Evolutionary conservation across 2,888 invertebrate species (phyloP).

Genomic region (Esperia sulphurella): DNA sequence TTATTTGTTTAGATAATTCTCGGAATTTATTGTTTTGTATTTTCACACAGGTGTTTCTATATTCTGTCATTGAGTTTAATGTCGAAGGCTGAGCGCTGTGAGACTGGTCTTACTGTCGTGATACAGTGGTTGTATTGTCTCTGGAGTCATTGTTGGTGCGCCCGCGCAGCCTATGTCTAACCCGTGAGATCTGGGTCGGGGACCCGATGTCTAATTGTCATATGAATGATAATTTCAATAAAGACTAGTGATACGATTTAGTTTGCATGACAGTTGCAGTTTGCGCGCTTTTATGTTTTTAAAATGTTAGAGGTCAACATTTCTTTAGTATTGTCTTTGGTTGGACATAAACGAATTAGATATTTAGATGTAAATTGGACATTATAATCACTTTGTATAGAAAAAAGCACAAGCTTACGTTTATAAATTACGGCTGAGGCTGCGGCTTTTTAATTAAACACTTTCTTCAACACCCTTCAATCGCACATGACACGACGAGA

Average conservation of each 20-base stretch:
- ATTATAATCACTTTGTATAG: not conserved
- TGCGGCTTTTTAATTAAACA: conserved; percentile 52
- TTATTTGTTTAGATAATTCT: conserved; percentile 19
- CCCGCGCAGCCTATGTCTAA: conserved; percentile 28
- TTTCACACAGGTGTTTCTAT: conserved; percentile 74
- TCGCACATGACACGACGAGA: conserved; percentile 66
- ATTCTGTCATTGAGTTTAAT: conserved; percentile 67
- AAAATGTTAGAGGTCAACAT: no score
- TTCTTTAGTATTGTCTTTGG: no score
- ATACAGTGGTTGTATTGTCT: conserved; percentile 60
- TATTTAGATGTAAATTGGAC: not conserved
- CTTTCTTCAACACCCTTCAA: conserved; percentile 50
- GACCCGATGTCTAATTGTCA: conserved; percentile 36
- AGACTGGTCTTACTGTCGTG: conserved; percentile 67
- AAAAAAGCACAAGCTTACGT: conserved; percentile 65
- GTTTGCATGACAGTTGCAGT: not conserved
- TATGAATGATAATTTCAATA: conserved; percentile 20
- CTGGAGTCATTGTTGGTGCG: conserved; percentile 53
- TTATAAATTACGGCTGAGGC: conserved; percentile 70
- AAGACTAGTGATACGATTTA: not conserved
- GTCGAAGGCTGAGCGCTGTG: conserved; percentile 70
- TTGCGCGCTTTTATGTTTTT: no score
- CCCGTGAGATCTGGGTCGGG: conserved; percentile 75
- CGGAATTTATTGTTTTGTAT: conserved; percentile 46
- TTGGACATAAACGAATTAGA: not conserved